Evolutionary conservation across 1,140 invertebrate species (phyloP).

Genomic region (Drosophila paulistorum): DNA sequence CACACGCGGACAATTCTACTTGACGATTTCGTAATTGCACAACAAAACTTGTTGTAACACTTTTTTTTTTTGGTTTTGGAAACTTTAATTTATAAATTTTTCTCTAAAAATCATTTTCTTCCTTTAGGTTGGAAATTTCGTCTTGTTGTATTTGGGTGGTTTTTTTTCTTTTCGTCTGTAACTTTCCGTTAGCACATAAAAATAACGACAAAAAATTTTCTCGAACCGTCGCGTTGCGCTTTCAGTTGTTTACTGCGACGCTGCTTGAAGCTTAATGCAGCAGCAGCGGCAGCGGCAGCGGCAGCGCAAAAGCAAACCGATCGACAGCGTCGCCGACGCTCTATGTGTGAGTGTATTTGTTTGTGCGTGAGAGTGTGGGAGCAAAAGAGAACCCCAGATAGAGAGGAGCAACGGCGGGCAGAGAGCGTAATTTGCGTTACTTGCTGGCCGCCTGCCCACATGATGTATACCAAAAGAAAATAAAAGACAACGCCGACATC

Average conservation of each 20-base stretch:
- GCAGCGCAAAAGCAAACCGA: conserved; percentile 43
- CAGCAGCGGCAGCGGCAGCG: conserved; percentile 24
- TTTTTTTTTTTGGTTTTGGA: background rate
- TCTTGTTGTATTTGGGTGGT: background rate
- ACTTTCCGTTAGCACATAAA: conserved; percentile 67
- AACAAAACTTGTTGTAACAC: conserved; percentile 2
- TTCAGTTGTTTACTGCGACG: conserved; percentile 69
- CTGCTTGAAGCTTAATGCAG: conserved; percentile 42
- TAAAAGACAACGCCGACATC: background rate
- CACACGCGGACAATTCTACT: conserved; percentile 26
- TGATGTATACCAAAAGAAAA: background rate
- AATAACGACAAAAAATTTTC: background rate
- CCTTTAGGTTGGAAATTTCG: background rate
- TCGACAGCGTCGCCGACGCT: conserved; percentile 15
- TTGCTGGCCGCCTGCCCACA: background rate
- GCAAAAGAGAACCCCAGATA: conserved; percentile 21
- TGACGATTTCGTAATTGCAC: conserved; percentile 58
- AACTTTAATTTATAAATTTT: conserved; percentile 7
- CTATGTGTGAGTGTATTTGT: background rate
- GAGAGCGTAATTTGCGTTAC: conserved; percentile 7
- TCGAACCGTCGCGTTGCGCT: conserved; percentile 58
- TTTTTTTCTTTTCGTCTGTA: conserved; percentile 32
- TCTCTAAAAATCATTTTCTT: background rate
- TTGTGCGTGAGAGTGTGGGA: conserved; percentile 14
- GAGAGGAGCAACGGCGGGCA: conserved; percentile 10